These are phyloP conservation scores for Mnemiopsis leidyi DNA, from an alignment of 37 sponge, comb jelly and placozoan species.

Conservation along the genomic window DNA sequence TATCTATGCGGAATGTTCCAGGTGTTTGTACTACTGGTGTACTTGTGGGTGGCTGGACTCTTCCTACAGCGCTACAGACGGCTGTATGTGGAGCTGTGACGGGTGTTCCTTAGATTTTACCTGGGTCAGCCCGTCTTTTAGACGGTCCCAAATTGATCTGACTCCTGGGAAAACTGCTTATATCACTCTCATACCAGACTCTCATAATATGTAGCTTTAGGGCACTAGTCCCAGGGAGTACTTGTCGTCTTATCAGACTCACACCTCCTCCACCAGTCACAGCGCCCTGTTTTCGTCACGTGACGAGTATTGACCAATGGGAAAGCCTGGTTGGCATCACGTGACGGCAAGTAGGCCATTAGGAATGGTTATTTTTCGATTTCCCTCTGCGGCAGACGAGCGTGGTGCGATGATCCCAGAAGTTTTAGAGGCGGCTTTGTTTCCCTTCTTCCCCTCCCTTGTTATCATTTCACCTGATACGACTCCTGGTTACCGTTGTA, in stretches of 20 bases:
- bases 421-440: neutral
- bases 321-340: neutral
- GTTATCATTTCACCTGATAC: neutral
- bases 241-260: neutral
- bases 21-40: no score
- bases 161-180: neutral
- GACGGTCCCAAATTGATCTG: neutral
- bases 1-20: no score
- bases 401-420: neutral
- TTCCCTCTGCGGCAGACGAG: neutral
- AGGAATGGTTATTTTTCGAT: neutral
- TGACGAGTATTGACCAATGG: neutral
- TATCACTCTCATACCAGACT: neutral
- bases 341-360: neutral
- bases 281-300: neutral
- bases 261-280: neutral
- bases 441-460: neutral
- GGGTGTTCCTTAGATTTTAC: no score
- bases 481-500: neutral
- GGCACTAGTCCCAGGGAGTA: neutral
- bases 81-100: no score
- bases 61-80: no score
- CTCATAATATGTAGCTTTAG: neutral
- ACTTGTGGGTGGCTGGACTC: no score
- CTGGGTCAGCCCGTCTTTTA: neutral